Conservation (phyloP, 37 sponge, comb jelly and placozoan genomes). For the Spongia lamella region DNA sequence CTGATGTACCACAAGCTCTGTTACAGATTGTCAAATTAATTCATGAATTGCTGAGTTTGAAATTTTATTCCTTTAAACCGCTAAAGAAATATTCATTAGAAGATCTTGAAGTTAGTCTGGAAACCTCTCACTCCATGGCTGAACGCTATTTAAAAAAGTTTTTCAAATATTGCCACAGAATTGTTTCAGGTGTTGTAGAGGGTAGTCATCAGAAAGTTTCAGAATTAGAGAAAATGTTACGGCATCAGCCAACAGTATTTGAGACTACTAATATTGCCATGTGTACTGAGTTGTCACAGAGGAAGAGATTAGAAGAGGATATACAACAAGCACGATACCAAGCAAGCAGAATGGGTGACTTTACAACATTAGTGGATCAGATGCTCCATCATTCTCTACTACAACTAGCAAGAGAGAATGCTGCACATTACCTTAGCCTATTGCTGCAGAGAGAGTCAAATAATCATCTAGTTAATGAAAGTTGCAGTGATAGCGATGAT, state of each 20-base stretch:
- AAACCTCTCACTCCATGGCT: background rate
- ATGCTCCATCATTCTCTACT: slow-evolving; percentile 49
- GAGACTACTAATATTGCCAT: slow-evolving; percentile 39
- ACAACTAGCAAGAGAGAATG: slow-evolving; percentile 6
- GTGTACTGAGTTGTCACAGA: slow-evolving; percentile 49
- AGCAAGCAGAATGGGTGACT: slow-evolving; percentile 21
- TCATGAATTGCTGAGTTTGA: slow-evolving; percentile 53
- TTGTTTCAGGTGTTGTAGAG: slow-evolving; percentile 27
- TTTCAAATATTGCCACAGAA: slow-evolving; percentile 56
- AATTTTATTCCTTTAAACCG: slow-evolving; percentile 17
- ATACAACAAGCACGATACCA: slow-evolving; percentile 16
- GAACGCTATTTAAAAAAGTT: slow-evolving; percentile 33
- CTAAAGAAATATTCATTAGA: slow-evolving; percentile 23
- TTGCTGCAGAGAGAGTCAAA: background rate
- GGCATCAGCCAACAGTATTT: slow-evolving; percentile 58
- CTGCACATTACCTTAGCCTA: slow-evolving; percentile 19
- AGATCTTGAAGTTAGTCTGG: background rate
- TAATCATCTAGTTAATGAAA: no score
- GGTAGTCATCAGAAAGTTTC: background rate
- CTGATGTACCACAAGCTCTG: slow-evolving; percentile 32
- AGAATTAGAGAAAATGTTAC: slow-evolving; percentile 22
- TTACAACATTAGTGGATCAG: slow-evolving; percentile 41
- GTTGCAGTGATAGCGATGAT: no score
- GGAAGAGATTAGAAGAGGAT: slow-evolving; percentile 23
- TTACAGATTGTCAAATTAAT: slow-evolving; percentile 39